Conservation (phyloP, 2,113 vertebrate species). For the Geococcyx californianus region DNA sequence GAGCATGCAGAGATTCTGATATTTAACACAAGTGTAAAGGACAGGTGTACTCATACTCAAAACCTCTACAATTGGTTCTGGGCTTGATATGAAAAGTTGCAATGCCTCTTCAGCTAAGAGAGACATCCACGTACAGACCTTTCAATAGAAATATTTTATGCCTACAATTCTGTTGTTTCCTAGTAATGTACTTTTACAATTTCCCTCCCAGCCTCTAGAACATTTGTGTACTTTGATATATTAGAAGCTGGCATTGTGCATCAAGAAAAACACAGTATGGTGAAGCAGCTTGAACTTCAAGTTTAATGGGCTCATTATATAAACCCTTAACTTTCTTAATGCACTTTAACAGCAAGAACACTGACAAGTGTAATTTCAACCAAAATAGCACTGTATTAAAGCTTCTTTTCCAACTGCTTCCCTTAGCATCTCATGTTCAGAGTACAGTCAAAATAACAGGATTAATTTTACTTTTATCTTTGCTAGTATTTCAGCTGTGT, state of each 20-base stretch:
- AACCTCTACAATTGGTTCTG: background rate
- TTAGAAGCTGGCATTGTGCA: conserved; percentile 3
- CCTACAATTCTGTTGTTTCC: background rate
- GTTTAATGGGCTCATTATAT: conserved; percentile 20
- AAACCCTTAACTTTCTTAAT: conserved; percentile 4
- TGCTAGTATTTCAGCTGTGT: conserved; percentile 26
- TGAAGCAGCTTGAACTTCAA: conserved; percentile 30
- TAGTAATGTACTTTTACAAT: background rate
- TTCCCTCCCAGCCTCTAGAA: conserved; percentile 9
- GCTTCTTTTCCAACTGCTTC: conserved; percentile 35
- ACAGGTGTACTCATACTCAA: background rate
- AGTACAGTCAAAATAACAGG: conserved; percentile 22
- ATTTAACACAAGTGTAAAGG: fast-evolving
- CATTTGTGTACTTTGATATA: background rate
- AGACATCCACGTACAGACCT: background rate
- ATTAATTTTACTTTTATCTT: conserved; percentile 47
- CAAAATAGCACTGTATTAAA: conserved; percentile 43
- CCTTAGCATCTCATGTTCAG: conserved; percentile 28
- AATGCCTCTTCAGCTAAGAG: background rate
- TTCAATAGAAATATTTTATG: background rate
- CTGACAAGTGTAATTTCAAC: conserved; percentile 13
- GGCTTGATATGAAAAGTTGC: background rate
- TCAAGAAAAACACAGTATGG: conserved; percentile 33
- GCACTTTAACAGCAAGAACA: conserved; percentile 1
- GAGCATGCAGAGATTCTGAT: background rate